Evolutionary conservation across 2,888 invertebrate genomes (phyloP), one percentile per base, ranked within the genome.

Genomic region (Agonopterix heracliana): DNA sequence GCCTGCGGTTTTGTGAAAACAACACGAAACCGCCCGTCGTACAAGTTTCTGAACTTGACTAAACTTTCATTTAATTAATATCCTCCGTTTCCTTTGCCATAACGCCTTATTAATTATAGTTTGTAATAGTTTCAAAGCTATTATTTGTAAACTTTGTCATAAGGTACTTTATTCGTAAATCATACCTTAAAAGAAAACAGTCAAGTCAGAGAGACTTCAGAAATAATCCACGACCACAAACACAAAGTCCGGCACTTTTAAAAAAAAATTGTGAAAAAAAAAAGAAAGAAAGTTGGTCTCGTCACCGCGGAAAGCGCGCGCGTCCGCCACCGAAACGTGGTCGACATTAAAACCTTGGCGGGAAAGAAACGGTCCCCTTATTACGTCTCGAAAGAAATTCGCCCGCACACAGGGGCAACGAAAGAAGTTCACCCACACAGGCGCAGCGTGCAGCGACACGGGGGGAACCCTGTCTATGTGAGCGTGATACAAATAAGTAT

Each of bases 351-450:
- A 87, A 87, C 88, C 88, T 85, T 84, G 81, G 85, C 85, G 86
- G 85, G 83, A 88, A 88, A 85, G 85, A 87, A 88, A 87, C 82
- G 78, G 86, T 86, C 87, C 88, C 88, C 87, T 88, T 87, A 87
- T 86, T 86, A 87, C 86, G 85, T 86, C 87, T 86, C 86, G 84
- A 87, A 87, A 88, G 87, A 88, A 87, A 88, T 87, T 82, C 84
- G 57, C 83, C 69, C 81, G 80, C 86, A 81, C 85, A 87, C 86
- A 87, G 72, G 67, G 74, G 73, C 55, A 68, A 63, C 76, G 78
- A 82, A 86, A 85, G 86, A 82, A 87, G 71, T 83, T 81, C 66
- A 81, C 82, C 59, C 87, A 82, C 85, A 88, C 87, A 77, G 64
- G 46, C 56, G 59, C 60, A 54, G 71, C 70, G 72, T 60, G 70